Base-by-base conservation (phyloP, 2,888 invertebrate genomes). In the Metacarcinus magister region DNA sequence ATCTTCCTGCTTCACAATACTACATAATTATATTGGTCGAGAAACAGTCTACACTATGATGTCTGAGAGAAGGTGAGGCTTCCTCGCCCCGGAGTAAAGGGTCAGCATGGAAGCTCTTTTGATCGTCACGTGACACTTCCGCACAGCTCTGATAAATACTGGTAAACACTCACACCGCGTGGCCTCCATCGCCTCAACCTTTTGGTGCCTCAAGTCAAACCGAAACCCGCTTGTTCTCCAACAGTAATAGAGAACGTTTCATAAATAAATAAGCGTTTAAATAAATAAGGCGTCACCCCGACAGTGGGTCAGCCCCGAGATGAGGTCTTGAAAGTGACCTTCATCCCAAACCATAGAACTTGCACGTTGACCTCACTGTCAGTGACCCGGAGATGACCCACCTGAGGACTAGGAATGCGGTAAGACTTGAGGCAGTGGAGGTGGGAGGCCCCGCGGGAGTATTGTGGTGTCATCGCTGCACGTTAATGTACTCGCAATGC, bases 191-290 rank as follows among this genome's bases (percentile, higher is more conserved):
- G 2, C 19, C 39, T 32, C 10, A 32, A 28, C 32, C 87, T 87
- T 32, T 16, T 39, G 10, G 87, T 87, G 39, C 87, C 87, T 87
- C 87, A 87, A 87, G 87, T 19, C 87, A 39, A 16, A 87, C 87
- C 39, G 87, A 39, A 87, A 87, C 87, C 39, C 87, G 39, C 39
- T 32, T 87, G 13, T 39, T 39, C 39, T 16, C 39, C 39, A 87
- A 39, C 7, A 87, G 16, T 16, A 39, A 13, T 2, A 87, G 39
- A 87, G 39, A 87, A 87, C 39, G 10, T n/a, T 87, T 39, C n/a
- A 87, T 39, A 87, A 87, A 87, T 87, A 87, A 87, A 87, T 87
- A 39, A 87, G 87, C 87, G 87, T 87, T 87, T 28, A 87, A 87
- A 87, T 87, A 87, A 87, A 87, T 87, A 87, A 87, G 39, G 8